These are phyloP conservation scores for Pterocles gutturalis DNA, from an alignment of 2,113 vertebrate genomes.

Conservation along the genomic window DNA sequence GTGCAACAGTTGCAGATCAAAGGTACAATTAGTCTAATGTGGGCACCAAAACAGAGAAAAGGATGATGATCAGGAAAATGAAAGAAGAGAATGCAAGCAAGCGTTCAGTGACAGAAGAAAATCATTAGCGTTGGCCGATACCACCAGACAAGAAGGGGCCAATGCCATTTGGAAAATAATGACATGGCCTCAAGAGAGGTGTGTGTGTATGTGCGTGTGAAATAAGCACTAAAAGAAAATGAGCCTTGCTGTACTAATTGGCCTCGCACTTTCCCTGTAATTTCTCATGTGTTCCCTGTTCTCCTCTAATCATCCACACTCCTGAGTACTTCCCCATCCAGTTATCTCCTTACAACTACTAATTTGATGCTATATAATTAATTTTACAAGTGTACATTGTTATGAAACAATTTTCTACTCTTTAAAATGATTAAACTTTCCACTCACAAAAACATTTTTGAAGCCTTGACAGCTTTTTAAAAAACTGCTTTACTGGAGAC, in stretches of 20 bases:
- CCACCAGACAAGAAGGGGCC: slow-evolving; percentile 44
- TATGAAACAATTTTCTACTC: slow-evolving; percentile 55
- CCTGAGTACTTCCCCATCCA: slow-evolving; percentile 38
- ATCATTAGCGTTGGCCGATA: slow-evolving; percentile 32
- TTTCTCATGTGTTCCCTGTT: slow-evolving; percentile 54
- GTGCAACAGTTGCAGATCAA: slow-evolving; percentile 46
- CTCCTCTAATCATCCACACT: slow-evolving; percentile 55
- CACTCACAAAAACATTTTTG: not conserved
- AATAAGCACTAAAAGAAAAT: slow-evolving; percentile 68
- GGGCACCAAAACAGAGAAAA: slow-evolving; percentile 51
- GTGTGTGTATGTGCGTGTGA: slow-evolving; percentile 39
- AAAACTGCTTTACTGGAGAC: not conserved
- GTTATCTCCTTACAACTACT: slow-evolving; percentile 58
- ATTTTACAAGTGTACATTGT: slow-evolving; percentile 60
- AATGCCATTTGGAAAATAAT: slow-evolving; percentile 61
- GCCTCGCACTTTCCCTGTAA: slow-evolving; percentile 47
- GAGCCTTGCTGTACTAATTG: slow-evolving; percentile 61
- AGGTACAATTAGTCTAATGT: slow-evolving; percentile 57
- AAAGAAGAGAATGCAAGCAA: slow-evolving; percentile 46
- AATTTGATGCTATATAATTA: slow-evolving; percentile 60
- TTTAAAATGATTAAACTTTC: slow-evolving; percentile 41
- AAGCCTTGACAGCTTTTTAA: slow-evolving; percentile 5
- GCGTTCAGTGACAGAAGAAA: slow-evolving; percentile 21
- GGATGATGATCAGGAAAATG: slow-evolving; percentile 51
- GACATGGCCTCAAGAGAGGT: slow-evolving; percentile 61